Evolutionary conservation across 2,888 invertebrate genomes (phyloP).

Genomic region (Sycophila texana): DNA sequence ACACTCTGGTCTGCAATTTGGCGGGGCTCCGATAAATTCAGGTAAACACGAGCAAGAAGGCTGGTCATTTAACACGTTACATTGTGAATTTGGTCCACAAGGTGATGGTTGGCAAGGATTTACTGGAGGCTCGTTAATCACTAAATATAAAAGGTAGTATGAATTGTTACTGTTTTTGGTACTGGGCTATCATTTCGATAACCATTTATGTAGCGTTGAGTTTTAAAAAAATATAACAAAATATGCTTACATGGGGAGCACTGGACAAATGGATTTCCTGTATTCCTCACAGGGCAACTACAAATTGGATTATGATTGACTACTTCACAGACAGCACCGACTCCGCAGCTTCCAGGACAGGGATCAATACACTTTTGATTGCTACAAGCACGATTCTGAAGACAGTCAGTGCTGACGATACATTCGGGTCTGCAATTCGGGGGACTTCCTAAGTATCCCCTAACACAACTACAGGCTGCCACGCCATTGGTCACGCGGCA

Average conservation of each 20-base stretch:
- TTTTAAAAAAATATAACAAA: constrained; percentile 6
- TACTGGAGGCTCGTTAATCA: constrained; percentile 60
- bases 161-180: background rate
- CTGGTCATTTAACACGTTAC: constrained; percentile 79
- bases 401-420: constrained; percentile 88
- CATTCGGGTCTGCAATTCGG: constrained; percentile 91
- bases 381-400: constrained; percentile 86
- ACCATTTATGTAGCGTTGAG: too few relatives aligned
- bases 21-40: constrained; percentile 83
- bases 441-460: constrained; percentile 84
- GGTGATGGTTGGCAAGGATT: constrained; percentile 87
- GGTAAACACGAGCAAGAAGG: constrained; percentile 82
- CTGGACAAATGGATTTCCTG: constrained; percentile 88
- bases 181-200: constrained; percentile 52
- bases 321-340: constrained; percentile 86
- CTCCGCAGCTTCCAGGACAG: constrained; percentile 88
- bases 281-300: constrained; percentile 83
- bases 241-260: constrained; percentile 78
- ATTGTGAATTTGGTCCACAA: constrained; percentile 84
- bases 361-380: constrained; percentile 90
- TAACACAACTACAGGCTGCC: constrained; percentile 87
- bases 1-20: constrained; percentile 83
- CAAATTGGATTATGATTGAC: constrained; percentile 90
- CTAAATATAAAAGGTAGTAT: constrained; percentile 49
- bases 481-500: constrained; percentile 84